Base-by-base conservation (phyloP, 2,888 invertebrate genomes). In the Nymphalis polychloros region DNA sequence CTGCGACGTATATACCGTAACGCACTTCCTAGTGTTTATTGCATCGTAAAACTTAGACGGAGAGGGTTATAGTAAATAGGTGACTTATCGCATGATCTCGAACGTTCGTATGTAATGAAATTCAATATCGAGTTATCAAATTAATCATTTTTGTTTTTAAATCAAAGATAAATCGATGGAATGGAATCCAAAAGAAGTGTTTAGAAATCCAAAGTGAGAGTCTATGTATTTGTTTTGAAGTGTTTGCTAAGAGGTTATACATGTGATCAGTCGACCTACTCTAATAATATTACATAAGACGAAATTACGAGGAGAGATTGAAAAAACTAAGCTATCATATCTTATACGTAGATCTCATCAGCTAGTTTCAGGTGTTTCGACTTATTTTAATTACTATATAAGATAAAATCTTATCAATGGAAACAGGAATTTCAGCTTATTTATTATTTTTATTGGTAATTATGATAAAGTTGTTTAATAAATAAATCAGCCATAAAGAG, bases 21-120 rank as follows among this genome's bases (percentile, higher is more conserved):
- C 75, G 72, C 69, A 69, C 73, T 71, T 72, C 69, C 75, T 71
- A 72, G 78, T 77, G 79, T 80, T 80, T 79, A 80, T 78, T 65
- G 73, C 71, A 57, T 74, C 75, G 74, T 79, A 77, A 79, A 78
- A 74, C 73, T 71, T 68, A 10, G 49, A 49, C 17, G 49, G 71
- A 70, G 71, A 73, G 67, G 69, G 70, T 70, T 68, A 70, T 70
- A 64, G 70, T 70, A 65, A 68, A 70, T 70, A 68, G 63, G 63
- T 68, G 68, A 70, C 59, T 64, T 68, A 65, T 70, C 68, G 64
- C n/a, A 23, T 52, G 48, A 68, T 70, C 70, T 68, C 49, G 46
- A 31, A 48, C 62, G 57, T 68, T 57, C 48, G 46, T 64, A 46
- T 52, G 53, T 65, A 67, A 70, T 67, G 62, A 60, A 67, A 67